Evolutionary conservation across 2,888 invertebrate genomes (phyloP).

Genomic region (Pheosia tremula): DNA sequence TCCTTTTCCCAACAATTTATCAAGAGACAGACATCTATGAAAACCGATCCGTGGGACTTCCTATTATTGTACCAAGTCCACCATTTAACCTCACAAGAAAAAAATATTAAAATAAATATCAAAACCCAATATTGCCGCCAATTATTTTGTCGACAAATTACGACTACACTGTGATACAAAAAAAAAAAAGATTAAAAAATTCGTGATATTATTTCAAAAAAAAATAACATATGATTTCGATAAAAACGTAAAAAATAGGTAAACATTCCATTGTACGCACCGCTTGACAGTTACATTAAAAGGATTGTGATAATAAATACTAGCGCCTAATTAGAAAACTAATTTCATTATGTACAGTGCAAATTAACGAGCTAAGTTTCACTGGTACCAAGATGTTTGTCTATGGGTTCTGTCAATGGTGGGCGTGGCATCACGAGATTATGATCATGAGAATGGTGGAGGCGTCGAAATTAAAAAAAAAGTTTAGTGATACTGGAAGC

Average conservation of each 20-base stretch:
- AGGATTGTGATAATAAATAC: constrained; percentile 69
- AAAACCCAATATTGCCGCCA: constrained; percentile 35
- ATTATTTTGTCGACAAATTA: neutral
- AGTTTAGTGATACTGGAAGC: constrained; percentile 79
- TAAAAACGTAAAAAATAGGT: neutral
- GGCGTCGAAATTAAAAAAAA: constrained; percentile 60
- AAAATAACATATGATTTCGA: neutral
- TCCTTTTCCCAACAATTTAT: constrained; percentile 5
- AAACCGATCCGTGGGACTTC: constrained; percentile 26
- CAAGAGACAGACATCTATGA: constrained; percentile 18
- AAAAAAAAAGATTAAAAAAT: neutral
- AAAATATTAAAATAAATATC: constrained; percentile 25
- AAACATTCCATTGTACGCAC: neutral
- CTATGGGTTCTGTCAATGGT: constrained; percentile 19
- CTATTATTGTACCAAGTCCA: constrained; percentile 22
- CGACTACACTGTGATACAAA: neutral
- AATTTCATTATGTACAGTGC: constrained; percentile 70
- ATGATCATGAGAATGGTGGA: constrained; percentile 32
- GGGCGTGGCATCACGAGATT: constrained; percentile 27
- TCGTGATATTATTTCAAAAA: neutral
- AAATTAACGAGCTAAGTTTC: constrained; percentile 62
- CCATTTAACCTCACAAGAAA: constrained; percentile 19
- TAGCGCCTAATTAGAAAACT: constrained; percentile 67
- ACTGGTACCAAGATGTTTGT: constrained; percentile 56
- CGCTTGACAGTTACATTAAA: neutral